Base-by-base conservation (phyloP, 2,113 vertebrate species). In the Orycteropus afer region DNA sequence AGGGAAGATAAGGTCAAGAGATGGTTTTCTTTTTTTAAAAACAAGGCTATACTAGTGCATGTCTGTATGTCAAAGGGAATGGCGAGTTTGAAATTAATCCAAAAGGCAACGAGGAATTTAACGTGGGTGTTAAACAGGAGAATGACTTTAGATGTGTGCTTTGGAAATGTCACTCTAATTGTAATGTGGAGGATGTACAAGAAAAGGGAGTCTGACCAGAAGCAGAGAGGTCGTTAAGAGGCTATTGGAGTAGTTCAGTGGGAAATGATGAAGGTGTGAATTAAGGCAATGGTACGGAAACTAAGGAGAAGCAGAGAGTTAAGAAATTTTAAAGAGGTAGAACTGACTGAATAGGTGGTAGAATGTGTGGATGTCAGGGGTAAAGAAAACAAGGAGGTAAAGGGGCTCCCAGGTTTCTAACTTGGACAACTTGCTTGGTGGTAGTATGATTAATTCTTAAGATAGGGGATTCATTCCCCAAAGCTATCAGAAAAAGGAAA, bases 51-150 rank as follows among this genome's bases (percentile, higher is more conserved):
- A 81, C 34, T 59, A 89, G 27, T 55, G 18, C 51, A 73, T 15
- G 23, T 84, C 45, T 93, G 17, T 27, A 81, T 37, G 13, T 55
- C n/a, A 47, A 91, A 53, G 65, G 20, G 27, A 91, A 89, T 53
- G 27, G 77, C 85, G 37, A 91, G 47, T 82, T 1, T 89, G 34
- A 13, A 92, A 65, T 67, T 92, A 93, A 86, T 90, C 69, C 63
- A 92, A 69, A 92, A 14, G 42, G 40, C 93, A 93, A 86, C 40
- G 22, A 79, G 80, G 34, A 93, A 67, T 20, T 86, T 93, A 59
- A 0, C 67, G 32, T 5, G 45, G 40, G 18, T 79, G 42, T 25
- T 69, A 92, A 47, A n/a, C 29, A 89, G 22, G 37, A 4, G 49
- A 55, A 80, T 84, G 17, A 73, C 25, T 79, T 83, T 25, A 79